Evolutionary conservation across 2,888 invertebrate species (phyloP), one percentile per base, ranked within the genome.

Genomic region (Pseudococcus viburni): DNA sequence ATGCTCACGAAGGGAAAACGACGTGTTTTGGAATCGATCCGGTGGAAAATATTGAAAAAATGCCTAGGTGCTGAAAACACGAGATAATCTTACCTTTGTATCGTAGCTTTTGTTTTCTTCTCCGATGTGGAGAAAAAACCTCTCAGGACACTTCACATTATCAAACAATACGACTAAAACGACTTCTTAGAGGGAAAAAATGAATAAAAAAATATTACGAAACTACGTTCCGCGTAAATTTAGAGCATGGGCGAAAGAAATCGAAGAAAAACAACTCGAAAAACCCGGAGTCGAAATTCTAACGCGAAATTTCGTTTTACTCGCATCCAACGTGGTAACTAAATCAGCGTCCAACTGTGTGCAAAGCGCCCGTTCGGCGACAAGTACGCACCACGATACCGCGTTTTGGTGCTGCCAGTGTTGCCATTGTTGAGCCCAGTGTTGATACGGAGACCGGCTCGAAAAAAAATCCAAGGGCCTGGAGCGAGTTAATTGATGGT

Each of bases 321-420:
- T 77, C 77, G 77, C 77, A 77, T 77, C 77, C 77, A 77, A 77
- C 77, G 77, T 77, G 77, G 77, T 77, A 77, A 77, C 77, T 77
- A 77, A 77, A 77, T 77, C 77, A 77, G 77, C 39, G 77, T 26
- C 77, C 77, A 77, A 77, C 77, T 77, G 77, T 39, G 77, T 77
- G 77, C 77, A 77, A 39, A 77, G 77, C 77, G 77, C 77, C 77
- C 77, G 77, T 77, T 77, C 77, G 77, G 77, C 77, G 77, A 77
- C 77, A 77, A 77, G 77, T 77, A 77, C 77, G 77, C 77, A 77
- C 77, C 77, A 77, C 39, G 77, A 77, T 77, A 77, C 77, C 77
- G 77, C 39, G 77, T 33, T 77, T 77, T 39, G 26, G 39, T 39
- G 77, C 77, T 39, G 12, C 39, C 77, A 77, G 77, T 77, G 77